phyloP scores from a whole-genome alignment of 2,797 vertebrate species.

The Schizothorax lantsangensis region DNA sequence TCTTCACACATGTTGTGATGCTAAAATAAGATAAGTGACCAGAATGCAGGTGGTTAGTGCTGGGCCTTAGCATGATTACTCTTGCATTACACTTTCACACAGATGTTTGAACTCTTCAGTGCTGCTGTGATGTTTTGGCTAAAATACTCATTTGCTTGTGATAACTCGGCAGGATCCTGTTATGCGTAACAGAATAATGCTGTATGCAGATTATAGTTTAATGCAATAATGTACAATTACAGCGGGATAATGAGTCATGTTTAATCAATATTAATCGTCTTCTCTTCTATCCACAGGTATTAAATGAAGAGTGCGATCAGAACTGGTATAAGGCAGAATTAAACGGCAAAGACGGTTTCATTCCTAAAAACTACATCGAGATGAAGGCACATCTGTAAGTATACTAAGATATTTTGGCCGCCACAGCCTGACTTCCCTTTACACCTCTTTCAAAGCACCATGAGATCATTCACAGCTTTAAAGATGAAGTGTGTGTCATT shows the following conservation, averaged over 20 bases:
- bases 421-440: neutral
- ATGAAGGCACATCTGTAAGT: conserved; percentile 99
- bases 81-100: neutral
- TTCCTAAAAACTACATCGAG: conserved; percentile 99
- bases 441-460: neutral
- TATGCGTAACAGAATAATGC: neutral
- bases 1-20: neutral
- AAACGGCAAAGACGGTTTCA: conserved; percentile 97
- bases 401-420: conserved; percentile 4
- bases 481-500: neutral
- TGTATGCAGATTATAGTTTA: neutral
- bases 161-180: neutral
- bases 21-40: conserved; percentile 6
- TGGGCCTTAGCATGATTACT: neutral
- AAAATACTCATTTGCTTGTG: neutral
- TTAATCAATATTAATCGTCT: neutral
- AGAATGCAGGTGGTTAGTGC: neutral
- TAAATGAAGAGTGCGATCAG: conserved; percentile 99
- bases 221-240: neutral
- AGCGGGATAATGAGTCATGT: neutral
- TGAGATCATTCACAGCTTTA: neutral
- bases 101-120: neutral
- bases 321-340: conserved; percentile 99
- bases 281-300: conserved; percentile 81
- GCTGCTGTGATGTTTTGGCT: neutral